phyloP scores from a whole-genome alignment of 1,140 invertebrate species.

The Drosophila prosaltans region DNA sequence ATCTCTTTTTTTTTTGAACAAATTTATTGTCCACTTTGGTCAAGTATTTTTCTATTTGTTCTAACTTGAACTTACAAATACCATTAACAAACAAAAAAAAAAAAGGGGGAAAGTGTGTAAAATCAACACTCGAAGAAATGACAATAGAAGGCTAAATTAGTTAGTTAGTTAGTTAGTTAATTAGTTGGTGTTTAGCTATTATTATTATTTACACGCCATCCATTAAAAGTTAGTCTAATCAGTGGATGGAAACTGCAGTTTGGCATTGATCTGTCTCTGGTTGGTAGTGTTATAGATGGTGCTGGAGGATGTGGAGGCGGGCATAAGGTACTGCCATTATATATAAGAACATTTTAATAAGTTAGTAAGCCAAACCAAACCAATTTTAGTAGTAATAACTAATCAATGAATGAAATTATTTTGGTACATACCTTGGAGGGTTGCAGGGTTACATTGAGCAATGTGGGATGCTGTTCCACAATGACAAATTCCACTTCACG shows the following conservation, averaged over 20 bases:
- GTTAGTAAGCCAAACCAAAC: not conserved
- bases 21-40: constrained; percentile 38
- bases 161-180: not conserved
- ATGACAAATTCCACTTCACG: constrained; percentile 93
- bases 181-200: not conserved
- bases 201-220: constrained; percentile 55
- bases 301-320: constrained; percentile 1
- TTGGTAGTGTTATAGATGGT: constrained; percentile 22
- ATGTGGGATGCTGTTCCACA: constrained; percentile 92
- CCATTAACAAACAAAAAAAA: not conserved
- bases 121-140: constrained; percentile 17
- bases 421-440: constrained; percentile 88
- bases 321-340: constrained; percentile 41
- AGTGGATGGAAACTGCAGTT: constrained; percentile 46
- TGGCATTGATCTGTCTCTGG: constrained; percentile 42
- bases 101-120: not conserved
- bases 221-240: constrained; percentile 39
- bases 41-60: not conserved
- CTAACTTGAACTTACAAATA: constrained; percentile 26
- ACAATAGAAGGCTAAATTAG: not conserved
- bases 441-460: constrained; percentile 92
- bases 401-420: no score
- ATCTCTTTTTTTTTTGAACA: not conserved
- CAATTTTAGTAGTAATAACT: no score
- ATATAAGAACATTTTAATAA: not conserved